Evolutionary conservation across 2,797 vertebrate species (phyloP).

Genomic region (Schizothorax lantsangensis): DNA sequence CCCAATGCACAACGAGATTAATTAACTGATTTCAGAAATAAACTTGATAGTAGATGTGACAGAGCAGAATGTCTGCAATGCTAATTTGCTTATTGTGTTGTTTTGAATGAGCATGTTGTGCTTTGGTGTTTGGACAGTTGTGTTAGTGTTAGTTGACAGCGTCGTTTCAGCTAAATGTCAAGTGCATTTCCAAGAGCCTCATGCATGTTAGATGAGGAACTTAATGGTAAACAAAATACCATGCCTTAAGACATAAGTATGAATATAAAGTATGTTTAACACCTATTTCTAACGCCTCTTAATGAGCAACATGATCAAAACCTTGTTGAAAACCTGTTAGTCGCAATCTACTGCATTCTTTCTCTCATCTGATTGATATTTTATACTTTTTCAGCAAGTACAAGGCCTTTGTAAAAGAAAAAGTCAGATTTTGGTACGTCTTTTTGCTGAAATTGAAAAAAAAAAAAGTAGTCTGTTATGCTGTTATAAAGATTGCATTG

Average conservation of each 20-base stretch:
- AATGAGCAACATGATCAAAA: neutral
- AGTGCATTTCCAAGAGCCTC: neutral
- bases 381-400: neutral
- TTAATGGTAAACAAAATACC: neutral
- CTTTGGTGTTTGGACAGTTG: neutral
- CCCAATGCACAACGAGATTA: no score
- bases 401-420: neutral
- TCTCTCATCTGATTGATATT: neutral
- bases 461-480: no score
- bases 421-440: neutral
- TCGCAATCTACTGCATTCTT: neutral
- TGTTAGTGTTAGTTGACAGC: conserved; percentile 19
- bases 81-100: conserved; percentile 4
- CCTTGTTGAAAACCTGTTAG: no score
- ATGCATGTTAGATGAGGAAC: neutral
- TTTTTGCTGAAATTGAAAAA: neutral
- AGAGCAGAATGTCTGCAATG: neutral
- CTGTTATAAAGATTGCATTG: no score
- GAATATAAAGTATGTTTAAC: neutral
- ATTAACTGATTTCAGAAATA: neutral
- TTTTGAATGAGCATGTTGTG: neutral
- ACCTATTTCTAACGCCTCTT: neutral
- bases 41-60: neutral
- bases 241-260: neutral
- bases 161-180: conserved; percentile 15